These are phyloP conservation scores for Tychaedon coryphoeus DNA, from an alignment of 2,113 vertebrate genomes.

Conservation along the genomic window DNA sequence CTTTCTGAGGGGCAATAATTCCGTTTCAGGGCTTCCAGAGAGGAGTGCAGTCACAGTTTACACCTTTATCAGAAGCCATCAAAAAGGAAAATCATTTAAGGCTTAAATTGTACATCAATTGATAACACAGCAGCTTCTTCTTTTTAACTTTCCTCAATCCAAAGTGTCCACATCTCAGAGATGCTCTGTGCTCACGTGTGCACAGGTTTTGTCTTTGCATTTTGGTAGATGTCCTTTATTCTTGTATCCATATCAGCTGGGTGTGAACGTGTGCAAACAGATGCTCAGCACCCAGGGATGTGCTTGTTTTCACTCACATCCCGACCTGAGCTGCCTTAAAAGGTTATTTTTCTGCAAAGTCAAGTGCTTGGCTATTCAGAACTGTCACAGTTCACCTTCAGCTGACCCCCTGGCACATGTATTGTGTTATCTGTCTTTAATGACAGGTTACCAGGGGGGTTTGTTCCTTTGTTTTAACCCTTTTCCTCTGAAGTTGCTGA, in stretches of 20 bases:
- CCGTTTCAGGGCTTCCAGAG: background rate
- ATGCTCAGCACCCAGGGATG: background rate
- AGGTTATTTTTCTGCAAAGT: background rate
- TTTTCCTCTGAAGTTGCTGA: conserved; percentile 20
- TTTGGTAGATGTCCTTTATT: background rate
- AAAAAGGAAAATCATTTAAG: background rate
- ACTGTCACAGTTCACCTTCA: conserved; percentile 11
- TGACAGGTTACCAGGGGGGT: background rate
- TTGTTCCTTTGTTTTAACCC: conserved; percentile 9
- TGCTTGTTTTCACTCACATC: background rate
- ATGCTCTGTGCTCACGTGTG: background rate
- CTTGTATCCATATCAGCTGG: background rate
- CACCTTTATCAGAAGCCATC: background rate
- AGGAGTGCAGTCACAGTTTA: background rate
- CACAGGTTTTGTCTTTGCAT: background rate
- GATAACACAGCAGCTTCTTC: background rate
- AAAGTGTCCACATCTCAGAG: fast-evolving
- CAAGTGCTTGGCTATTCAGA: conserved; percentile 24
- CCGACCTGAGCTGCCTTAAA: background rate
- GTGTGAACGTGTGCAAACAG: background rate
- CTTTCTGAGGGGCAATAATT: background rate
- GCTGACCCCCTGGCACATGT: conserved; percentile 46
- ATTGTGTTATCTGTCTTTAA: conserved; percentile 32
- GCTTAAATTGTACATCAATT: background rate
- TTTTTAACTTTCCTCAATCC: background rate